Evolutionary conservation across 2,113 vertebrate species (phyloP), one percentile per base, ranked within the genome.

Genomic region (Synchiropus splendidus): DNA sequence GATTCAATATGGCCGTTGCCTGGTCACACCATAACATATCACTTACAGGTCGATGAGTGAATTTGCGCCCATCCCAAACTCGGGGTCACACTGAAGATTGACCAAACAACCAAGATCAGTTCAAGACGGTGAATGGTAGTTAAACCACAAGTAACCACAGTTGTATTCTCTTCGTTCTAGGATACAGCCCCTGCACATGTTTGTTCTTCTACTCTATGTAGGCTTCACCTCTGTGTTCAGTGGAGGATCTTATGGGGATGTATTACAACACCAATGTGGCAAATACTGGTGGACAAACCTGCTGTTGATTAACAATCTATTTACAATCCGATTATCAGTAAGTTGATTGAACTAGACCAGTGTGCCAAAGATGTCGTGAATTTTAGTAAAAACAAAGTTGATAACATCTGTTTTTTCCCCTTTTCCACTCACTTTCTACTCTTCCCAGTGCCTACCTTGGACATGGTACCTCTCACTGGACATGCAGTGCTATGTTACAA

Each of bases 371-470:
- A 4, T 8, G 5, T 30, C 10, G 11, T 48, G n/a, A n/a, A n/a
- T n/a, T n/a, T n/a, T n/a, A n/a, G n/a, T n/a, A n/a, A n/a, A n/a
- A n/a, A n/a, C n/a, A n/a, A n/a, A n/a, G n/a, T n/a, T n/a, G n/a
- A n/a, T n/a, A n/a, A n/a, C n/a, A n/a, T n/a, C n/a, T n/a, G n/a
- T n/a, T n/a, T n/a, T n/a, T n/a, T n/a, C n/a, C n/a, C n/a, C n/a
- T n/a, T n/a, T n/a, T n/a, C n/a, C n/a, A n/a, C n/a, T n/a, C n/a
- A n/a, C n/a, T n/a, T n/a, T n/a, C n/a, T n/a, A n/a, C n/a, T n/a
- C n/a, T n/a, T n/a, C n/a, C n/a, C n/a, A 90, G 88, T 92, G 89
- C 63, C 84, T 72, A 5, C 86, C 86, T n/a, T 91, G 89, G 89
- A 85, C 88, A 0, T 90, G 91, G 89, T 90, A 92, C 59, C 83